A percentile compares a stretch with the other conserved stretches of the same genome.
Conservation (phyloP, 2,797 vertebrate genomes). For the Alectoris magna region DNA sequence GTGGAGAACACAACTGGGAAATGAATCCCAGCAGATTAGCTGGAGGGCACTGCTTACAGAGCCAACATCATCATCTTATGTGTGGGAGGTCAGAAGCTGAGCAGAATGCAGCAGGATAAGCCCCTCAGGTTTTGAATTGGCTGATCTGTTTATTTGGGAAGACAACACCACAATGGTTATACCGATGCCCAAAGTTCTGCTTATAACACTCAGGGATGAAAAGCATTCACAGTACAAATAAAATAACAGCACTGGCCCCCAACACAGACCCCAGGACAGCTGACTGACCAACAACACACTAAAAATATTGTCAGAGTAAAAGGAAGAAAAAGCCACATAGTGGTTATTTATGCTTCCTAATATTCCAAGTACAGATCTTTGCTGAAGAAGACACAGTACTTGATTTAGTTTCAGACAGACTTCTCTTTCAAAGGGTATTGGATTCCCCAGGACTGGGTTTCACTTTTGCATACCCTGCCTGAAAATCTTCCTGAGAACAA, state of each 20-base stretch:
- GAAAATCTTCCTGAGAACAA: not conserved
- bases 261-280: not conserved
- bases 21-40: not conserved
- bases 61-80: not conserved
- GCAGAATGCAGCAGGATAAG: not conserved
- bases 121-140: not conserved
- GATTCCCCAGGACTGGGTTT: not conserved
- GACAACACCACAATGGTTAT: not conserved
- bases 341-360: not conserved
- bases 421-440: not conserved
- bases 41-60: not conserved
- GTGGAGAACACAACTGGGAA: not conserved
- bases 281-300: not conserved
- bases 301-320: not conserved
- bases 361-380: not conserved
- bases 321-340: not conserved
- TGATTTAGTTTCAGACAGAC: not conserved
- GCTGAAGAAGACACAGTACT: not conserved
- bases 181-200: not conserved
- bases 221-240: not conserved
- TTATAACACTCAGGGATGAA: not conserved
- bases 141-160: not conserved
- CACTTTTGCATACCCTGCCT: not conserved
- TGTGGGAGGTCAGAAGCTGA: not conserved
- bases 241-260: not conserved